Base-by-base conservation (phyloP, 2,888 invertebrate species). In the Taphrorychus bicolor region DNA sequence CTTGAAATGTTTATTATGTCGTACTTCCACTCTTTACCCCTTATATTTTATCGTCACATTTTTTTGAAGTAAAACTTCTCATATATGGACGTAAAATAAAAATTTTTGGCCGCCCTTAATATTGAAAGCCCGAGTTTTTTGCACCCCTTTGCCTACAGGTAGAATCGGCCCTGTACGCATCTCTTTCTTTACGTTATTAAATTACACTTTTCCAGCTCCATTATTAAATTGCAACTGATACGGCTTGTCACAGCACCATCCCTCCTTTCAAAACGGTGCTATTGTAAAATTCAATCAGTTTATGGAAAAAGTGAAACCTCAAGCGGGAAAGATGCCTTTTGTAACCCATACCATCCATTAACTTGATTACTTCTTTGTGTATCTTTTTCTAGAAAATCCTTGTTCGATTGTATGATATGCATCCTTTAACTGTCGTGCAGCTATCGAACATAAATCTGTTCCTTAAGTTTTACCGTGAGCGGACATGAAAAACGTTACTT, bases 401-500 rank as follows among this genome's bases (percentile, higher is more conserved):
- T n/a, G n/a, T n/a, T n/a, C n/a, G n/a, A n/a, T n/a, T n/a, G n/a
- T n/a, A n/a, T n/a, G n/a, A n/a, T n/a, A n/a, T n/a, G n/a, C n/a
- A 32, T 9, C 32, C 32, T 32, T 32, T 9, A 32, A 32, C 7
- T 9, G 11, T 32, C 32, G 11, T 32, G 32, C 7, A 11, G 1
- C 9, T 11, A 32, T 32, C 32, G 32, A 32, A 32, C 11, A 32
- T 9, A 32, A 32, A 32, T 11, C 32, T 32, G 7, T 32, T 32
- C 7, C 32, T 32, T 32, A 32, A 32, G 32, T 32, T 11, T 7
- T 3, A 7, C 9, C 9, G 32, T 32, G 32, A 32, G 32, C 32
- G 58, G 51, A 65, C 49, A 63, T 71, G 71, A 74, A 73, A 71
- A 74, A 72, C 70, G 70, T 42, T 18, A 24, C 65, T 54, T 70